Evolutionary conservation across 1,140 invertebrate species (phyloP), one percentile per base, ranked within the genome.

Genomic region (Ctenoplectra terminalis): DNA sequence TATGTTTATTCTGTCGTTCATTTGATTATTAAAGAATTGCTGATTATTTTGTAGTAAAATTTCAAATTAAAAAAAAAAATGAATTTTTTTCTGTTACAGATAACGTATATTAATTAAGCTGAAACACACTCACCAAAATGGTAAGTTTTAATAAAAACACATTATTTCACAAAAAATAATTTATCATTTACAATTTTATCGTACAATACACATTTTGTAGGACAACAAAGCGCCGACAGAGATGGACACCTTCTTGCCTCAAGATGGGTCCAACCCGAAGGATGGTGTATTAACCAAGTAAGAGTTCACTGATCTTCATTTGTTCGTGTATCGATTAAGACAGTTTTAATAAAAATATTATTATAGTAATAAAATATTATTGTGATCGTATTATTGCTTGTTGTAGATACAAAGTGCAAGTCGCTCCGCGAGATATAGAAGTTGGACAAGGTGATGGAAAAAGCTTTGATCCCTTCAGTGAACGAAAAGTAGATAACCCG

Each of bases 391-490:
- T 31, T 82, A 83, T 75, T 71, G n/a, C 87, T 79, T 81, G 67
- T 94, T 94, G 29, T 89, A 96, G 96, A 92, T 96, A 96, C 88
- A 96, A 96, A 93, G 94, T 96, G 76, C 91, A 93, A 90, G 92
- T 93, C 20, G 90, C 92, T 29, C 91, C 92, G 7, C 90, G 91
- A 83, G 95, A 95, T 89, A 87, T 92, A 58, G 95, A 95, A 88
- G 91, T 93, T 78, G 93, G 93, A 64, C 92, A 94, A 78, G 88
- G 87, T 82, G 90, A 95, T 84, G 92, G 90, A 56, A 94, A 94
- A 69, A 94, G 94, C 40, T 97, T 95, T 87, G 95, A 98, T 93
- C 97, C 97, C 0, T 97, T 98, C 91, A 93, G 93, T 34, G 95
- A 96, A 83, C 94, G 97, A 56, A 95, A 95, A 81, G 92, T 96